Evolutionary conservation across 2,888 invertebrate species (phyloP).

Genomic region (Margaritifera margaritifera): DNA sequence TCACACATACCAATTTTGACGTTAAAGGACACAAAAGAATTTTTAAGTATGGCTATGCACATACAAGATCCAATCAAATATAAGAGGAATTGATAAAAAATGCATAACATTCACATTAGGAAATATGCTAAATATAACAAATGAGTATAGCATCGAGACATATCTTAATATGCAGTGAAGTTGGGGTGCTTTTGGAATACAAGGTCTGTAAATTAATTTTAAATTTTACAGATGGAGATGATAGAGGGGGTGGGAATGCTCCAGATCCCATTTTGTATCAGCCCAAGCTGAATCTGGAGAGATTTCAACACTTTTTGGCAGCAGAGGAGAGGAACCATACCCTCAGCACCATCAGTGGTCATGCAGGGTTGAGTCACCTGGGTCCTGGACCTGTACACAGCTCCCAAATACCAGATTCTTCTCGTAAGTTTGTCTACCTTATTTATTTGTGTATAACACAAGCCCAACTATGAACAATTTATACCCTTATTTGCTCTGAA

Average conservation of each 20-base stretch:
- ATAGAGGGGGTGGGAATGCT: conserved; percentile 17
- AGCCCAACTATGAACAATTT: too few relatives aligned
- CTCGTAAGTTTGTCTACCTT: too few relatives aligned
- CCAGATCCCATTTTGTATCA: conserved; percentile 52
- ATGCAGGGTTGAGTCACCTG: conserved; percentile 48
- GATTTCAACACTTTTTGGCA: conserved; percentile 62
- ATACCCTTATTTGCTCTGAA: too few relatives aligned
- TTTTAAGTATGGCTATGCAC: too few relatives aligned
- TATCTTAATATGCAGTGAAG: not conserved
- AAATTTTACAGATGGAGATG: conserved; percentile 32
- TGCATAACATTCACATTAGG: too few relatives aligned
- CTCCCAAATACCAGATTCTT: conserved; percentile 46
- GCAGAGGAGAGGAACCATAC: conserved; percentile 57
- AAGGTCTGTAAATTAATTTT: not conserved
- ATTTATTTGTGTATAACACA: too few relatives aligned
- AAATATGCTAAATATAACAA: not conserved
- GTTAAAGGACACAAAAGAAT: too few relatives aligned
- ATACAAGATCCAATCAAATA: too few relatives aligned
- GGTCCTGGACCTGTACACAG: conserved; percentile 51
- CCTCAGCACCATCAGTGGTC: conserved; percentile 57
- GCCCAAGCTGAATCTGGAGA: conserved; percentile 59
- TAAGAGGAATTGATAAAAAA: too few relatives aligned
- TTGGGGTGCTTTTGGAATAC: not conserved
- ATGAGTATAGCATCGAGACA: too few relatives aligned
- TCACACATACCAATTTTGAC: too few relatives aligned